Evolutionary conservation across 2,113 vertebrate species (phyloP).

Genomic region (Echinops telfairi): DNA sequence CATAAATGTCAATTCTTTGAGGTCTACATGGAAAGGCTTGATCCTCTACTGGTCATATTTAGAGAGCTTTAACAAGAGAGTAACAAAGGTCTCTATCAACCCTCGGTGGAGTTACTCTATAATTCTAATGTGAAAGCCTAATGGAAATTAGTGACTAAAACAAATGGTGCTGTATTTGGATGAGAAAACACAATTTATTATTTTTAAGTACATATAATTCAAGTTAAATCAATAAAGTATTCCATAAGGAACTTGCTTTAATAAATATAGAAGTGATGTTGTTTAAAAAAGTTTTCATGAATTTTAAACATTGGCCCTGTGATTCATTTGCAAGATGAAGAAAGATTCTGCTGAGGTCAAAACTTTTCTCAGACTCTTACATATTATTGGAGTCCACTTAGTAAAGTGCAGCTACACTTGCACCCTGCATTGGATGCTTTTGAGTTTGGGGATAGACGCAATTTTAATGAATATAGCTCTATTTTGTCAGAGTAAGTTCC

Average conservation of each 20-base stretch:
- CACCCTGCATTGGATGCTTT: not conserved
- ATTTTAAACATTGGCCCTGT: slow-evolving; percentile 1
- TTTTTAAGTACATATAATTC: not conserved
- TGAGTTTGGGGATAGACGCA: not conserved
- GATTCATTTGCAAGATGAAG: slow-evolving; percentile 7
- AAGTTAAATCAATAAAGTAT: not conserved
- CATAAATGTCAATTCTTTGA: not conserved
- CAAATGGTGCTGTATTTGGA: not conserved
- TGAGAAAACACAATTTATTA: slow-evolving; percentile 27
- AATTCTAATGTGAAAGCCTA: not conserved
- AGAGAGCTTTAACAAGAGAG: not conserved
- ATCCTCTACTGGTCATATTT: not conserved
- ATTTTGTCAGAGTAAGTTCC: not conserved
- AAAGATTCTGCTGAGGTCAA: slow-evolving; percentile 21
- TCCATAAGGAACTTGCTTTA: not conserved
- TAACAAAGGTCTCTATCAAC: not conserved
- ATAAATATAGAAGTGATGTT: not conserved
- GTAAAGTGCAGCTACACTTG: not conserved
- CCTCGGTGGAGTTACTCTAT: not conserved
- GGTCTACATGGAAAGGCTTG: not conserved
- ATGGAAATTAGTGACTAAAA: not conserved
- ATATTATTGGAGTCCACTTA: not conserved
- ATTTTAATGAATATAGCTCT: not conserved
- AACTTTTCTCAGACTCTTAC: not conserved
- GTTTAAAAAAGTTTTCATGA: slow-evolving; percentile 42